Percentiles rank a stretch among this genome's conserved stretches.
Conservation (phyloP, 2,888 invertebrate species). For the Ecliptopera silaceata region DNA sequence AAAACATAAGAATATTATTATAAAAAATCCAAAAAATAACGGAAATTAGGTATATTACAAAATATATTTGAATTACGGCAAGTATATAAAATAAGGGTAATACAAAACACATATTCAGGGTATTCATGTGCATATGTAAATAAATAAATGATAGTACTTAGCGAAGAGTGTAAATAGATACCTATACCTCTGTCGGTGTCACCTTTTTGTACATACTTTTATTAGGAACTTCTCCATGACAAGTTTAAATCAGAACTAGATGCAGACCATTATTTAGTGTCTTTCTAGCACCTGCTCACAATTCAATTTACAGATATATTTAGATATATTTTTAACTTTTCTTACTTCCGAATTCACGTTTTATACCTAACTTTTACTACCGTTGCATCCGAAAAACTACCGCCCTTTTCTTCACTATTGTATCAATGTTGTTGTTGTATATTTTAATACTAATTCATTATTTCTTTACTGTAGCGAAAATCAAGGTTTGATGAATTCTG, state of each 20-base stretch:
- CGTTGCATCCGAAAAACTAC: slow-evolving; percentile 76
- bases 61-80: neutral
- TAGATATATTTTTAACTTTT: slow-evolving; percentile 45
- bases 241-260: slow-evolving; percentile 46
- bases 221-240: slow-evolving; percentile 41
- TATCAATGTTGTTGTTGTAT: slow-evolving; percentile 76
- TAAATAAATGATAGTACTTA: slow-evolving; percentile 1
- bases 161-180: slow-evolving; percentile 26
- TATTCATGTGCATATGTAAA: slow-evolving; percentile 16
- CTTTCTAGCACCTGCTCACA: slow-evolving; percentile 59
- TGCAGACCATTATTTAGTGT: slow-evolving; percentile 58
- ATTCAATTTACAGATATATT: slow-evolving; percentile 43
- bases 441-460: slow-evolving; percentile 42
- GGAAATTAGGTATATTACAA: too few relatives aligned
- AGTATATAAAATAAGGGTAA: neutral
- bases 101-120: neutral
- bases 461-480: slow-evolving; percentile 44
- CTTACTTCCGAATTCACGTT: slow-evolving; percentile 44
- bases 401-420: slow-evolving; percentile 82
- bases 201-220: slow-evolving; percentile 23
- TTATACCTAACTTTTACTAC: slow-evolving; percentile 55
- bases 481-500: slow-evolving; percentile 37
- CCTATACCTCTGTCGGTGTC: slow-evolving; percentile 13
- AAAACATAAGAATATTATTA: neutral
- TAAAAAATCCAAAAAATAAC: neutral